Evolutionary conservation across 2,797 vertebrate genomes (phyloP).

Genomic region (Microcaecilia unicolor): DNA sequence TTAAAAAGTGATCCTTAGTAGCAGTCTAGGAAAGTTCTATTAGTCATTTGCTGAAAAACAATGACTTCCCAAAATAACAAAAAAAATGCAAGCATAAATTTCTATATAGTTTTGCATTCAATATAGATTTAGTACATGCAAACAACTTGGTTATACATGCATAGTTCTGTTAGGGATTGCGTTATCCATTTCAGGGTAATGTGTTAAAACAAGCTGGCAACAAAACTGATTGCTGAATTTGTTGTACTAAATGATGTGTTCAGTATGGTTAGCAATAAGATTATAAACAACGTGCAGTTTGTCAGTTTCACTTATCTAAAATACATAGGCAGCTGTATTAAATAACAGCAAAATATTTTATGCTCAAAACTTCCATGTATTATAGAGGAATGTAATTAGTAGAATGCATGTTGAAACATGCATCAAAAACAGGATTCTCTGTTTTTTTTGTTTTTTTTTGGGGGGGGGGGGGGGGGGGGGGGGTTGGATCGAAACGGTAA

Average conservation of each 20-base stretch:
- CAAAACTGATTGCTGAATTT: constrained; percentile 25
- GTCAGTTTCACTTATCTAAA: constrained; percentile 8
- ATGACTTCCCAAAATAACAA: too few relatives aligned
- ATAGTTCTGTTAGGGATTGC: constrained; percentile 31
- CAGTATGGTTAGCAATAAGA: constrained; percentile 36
- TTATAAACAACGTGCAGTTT: constrained; percentile 42
- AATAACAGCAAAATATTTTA: constrained; percentile 33
- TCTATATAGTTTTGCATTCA: constrained; percentile 26
- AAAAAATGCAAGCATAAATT: constrained; percentile 31
- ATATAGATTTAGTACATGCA: constrained; percentile 56
- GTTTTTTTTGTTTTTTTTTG: constrained; percentile 23
- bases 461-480: constrained; percentile 5
- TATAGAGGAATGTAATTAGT: too few relatives aligned
- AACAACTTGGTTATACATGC: constrained; percentile 52
- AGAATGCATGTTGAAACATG: constrained; percentile 57
- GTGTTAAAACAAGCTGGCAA: constrained; percentile 36
- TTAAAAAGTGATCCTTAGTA: constrained; percentile 30
- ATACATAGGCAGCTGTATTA: constrained; percentile 25
- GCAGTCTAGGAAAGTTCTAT: constrained; percentile 32
- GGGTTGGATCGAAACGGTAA: constrained; percentile 30
- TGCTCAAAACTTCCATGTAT: constrained; percentile 18
- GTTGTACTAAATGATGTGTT: constrained; percentile 18
- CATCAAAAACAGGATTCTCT: constrained; percentile 35
- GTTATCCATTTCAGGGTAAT: constrained; percentile 15
- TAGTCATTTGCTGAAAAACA: too few relatives aligned